Percentiles rank a stretch among this genome's conserved stretches.
Evolutionary conservation across 2,113 vertebrate species (phyloP).

Genomic region (Mesocricetus auratus): DNA sequence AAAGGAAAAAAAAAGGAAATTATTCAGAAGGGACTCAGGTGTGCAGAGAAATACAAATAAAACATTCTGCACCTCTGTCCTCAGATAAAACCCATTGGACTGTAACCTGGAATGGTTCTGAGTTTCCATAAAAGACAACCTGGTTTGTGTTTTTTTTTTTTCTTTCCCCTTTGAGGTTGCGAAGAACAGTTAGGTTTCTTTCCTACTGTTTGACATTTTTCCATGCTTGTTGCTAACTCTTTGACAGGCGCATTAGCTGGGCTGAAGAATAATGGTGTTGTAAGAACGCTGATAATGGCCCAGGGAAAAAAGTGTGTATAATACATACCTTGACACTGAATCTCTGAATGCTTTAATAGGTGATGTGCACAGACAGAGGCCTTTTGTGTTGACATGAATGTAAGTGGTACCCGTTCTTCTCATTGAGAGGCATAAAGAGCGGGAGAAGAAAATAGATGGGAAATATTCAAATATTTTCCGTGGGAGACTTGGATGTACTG

Average conservation of each 20-base stretch:
- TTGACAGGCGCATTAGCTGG: slow-evolving; percentile 71
- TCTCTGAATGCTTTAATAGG: slow-evolving; percentile 81
- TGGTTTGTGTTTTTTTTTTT: not conserved
- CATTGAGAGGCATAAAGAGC: slow-evolving; percentile 67
- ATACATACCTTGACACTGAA: slow-evolving; percentile 83
- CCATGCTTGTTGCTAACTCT: slow-evolving; percentile 63
- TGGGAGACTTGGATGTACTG: slow-evolving; percentile 75
- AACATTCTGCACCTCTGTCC: not conserved
- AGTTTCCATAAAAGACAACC: slow-evolving; percentile 71
- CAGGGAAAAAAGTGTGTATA: slow-evolving; percentile 64
- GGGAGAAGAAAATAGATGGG: slow-evolving; percentile 71
- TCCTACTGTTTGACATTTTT: slow-evolving; percentile 74
- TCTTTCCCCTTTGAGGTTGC: not conserved
- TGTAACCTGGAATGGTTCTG: not conserved
- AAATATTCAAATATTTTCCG: slow-evolving; percentile 82
- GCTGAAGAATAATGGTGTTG: slow-evolving; percentile 71
- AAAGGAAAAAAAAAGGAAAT: slow-evolving; percentile 34
- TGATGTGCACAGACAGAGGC: slow-evolving; percentile 78
- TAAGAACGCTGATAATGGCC: slow-evolving; percentile 75
- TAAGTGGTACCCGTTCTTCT: slow-evolving; percentile 77
- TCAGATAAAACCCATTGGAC: not conserved
- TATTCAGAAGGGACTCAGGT: slow-evolving; percentile 74
- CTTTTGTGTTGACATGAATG: slow-evolving; percentile 82
- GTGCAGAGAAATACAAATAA: slow-evolving; percentile 71
- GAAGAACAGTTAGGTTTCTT: slow-evolving; percentile 64